A percentile compares a stretch with the other conserved stretches of the same genome.
These are phyloP conservation scores for Opisthocomus hoazin DNA, from an alignment of 2,113 vertebrate species.

Conservation along the genomic window DNA sequence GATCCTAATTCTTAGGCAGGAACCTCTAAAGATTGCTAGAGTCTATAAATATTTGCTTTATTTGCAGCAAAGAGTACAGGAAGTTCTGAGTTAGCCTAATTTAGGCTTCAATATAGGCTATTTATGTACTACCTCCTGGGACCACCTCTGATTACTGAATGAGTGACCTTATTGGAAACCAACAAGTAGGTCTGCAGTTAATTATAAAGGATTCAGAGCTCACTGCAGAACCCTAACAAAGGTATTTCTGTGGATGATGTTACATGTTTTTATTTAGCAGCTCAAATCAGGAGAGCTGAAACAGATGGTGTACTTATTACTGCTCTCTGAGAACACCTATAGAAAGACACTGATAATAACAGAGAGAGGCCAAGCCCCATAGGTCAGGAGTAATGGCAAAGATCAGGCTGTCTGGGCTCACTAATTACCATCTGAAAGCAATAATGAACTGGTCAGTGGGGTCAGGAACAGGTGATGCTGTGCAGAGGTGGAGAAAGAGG, in stretches of 20 bases:
- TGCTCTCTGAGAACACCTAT: constrained; percentile 41
- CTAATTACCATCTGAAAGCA: constrained; percentile 60
- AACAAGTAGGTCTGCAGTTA: constrained; percentile 56
- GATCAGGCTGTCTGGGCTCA: constrained; percentile 50
- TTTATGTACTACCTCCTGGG: constrained; percentile 55
- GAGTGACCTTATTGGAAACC: constrained; percentile 65
- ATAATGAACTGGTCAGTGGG: constrained; percentile 46
- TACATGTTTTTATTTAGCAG: constrained; percentile 48
- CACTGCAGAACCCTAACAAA: constrained; percentile 31
- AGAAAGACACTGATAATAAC: constrained; percentile 27
- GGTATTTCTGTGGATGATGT: constrained; percentile 44
- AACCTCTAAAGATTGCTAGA: constrained; percentile 12
- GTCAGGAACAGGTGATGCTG: constrained; percentile 58
- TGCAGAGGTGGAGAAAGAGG: not conserved
- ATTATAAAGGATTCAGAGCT: constrained; percentile 54
- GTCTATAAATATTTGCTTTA: constrained; percentile 58
- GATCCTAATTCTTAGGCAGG: not conserved
- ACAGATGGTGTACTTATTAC: constrained; percentile 51
- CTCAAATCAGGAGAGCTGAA: constrained; percentile 43
- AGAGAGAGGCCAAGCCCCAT: not conserved
- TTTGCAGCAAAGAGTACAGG: constrained; percentile 35
- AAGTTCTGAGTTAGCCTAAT: constrained; percentile 59
- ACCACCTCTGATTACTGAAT: constrained; percentile 56
- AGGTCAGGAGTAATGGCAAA: constrained; percentile 40
- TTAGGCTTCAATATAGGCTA: constrained; percentile 45